These are phyloP conservation scores for Clarias platycephalus DNA, from an alignment of 2,797 vertebrate species.

Conservation along the genomic window DNA sequence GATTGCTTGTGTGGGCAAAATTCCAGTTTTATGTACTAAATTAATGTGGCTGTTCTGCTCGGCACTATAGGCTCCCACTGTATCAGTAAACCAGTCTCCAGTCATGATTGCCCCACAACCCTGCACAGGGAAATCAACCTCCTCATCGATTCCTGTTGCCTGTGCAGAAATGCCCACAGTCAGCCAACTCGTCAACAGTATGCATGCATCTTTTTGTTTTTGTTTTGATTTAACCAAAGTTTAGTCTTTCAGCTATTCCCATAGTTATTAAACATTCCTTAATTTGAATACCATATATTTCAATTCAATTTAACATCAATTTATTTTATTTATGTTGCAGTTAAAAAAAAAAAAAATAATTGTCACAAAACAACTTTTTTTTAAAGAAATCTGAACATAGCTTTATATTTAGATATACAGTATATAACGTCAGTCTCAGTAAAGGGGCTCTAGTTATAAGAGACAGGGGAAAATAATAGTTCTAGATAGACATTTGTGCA, in stretches of 20 bases:
- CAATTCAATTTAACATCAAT: background rate
- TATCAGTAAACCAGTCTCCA: conserved; percentile 75
- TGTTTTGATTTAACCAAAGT: background rate
- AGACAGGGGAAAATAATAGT: background rate
- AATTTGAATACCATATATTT: background rate
- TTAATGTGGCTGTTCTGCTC: conserved; percentile 21
- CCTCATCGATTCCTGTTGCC: conserved; percentile 75
- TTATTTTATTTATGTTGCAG: background rate
- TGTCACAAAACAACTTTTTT: background rate
- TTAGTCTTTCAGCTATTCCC: too few species aligned
- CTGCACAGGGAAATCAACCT: conserved; percentile 65
- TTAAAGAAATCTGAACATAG: background rate
- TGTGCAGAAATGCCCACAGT: conserved; percentile 88
- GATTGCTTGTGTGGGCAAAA: background rate
- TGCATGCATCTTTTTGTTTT: conserved; percentile 56
- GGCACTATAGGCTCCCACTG: conserved; percentile 65
- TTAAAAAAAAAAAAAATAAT: background rate
- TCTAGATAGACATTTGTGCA: background rate
- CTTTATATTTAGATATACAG: background rate
- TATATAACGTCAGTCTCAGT: background rate
- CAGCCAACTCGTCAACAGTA: conserved; percentile 93
- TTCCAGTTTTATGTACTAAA: conserved; percentile 5
- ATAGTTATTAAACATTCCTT: background rate
- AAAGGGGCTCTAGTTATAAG: background rate
- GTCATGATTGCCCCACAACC: conserved; percentile 81